Evolutionary conservation across 2,888 invertebrate species (phyloP), one percentile per base, ranked within the genome.

Genomic region (Fragum whitleyi): DNA sequence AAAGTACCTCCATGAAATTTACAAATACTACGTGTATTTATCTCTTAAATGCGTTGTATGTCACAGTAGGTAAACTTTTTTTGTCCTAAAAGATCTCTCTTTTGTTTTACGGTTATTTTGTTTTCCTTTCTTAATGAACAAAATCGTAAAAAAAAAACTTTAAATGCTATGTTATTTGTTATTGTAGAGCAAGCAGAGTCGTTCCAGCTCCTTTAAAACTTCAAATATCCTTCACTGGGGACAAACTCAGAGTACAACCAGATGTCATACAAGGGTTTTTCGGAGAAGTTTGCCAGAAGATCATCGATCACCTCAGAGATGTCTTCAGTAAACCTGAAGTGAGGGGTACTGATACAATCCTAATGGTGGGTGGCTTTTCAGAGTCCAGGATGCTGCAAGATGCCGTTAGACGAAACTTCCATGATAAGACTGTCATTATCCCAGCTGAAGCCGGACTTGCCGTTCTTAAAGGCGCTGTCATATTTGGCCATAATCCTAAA

Each of bases 301-400:
- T 83, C 23, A 61, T 80, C 9, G 16, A 42, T 32, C 83, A 83
- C 42, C 55, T 83, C 23, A 59, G 23, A 14, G 59, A 77, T 16
- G 67, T 83, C 9, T 78, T 83, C 32, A 29, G 47, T n/a, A 21
- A 75, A 32, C 59, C 42, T 14, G 71, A 68, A 21, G 77, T 80
- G 2, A 14, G 39, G 19, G 75, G 73, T 0, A 75, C 77, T 5
- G 73, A 78, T 32, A 83, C 77, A 0, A 79, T 83, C 19, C 68
- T 83, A 0, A 83, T 83, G 83, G 83, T 83, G 6, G 83, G 83
- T 1, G 83, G 83, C 0, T 83, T 83, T 28, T 80, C 80, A 0
- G 83, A 83, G 51, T 83, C 83, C 7, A 57, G 53, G 32, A 72
- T 83, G 75, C 78, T 83, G 19, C 83, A 80, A 55, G 65, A 68